phyloP scores from a whole-genome alignment of 2,888 invertebrate species.

The Monoplex corrugatus region DNA sequence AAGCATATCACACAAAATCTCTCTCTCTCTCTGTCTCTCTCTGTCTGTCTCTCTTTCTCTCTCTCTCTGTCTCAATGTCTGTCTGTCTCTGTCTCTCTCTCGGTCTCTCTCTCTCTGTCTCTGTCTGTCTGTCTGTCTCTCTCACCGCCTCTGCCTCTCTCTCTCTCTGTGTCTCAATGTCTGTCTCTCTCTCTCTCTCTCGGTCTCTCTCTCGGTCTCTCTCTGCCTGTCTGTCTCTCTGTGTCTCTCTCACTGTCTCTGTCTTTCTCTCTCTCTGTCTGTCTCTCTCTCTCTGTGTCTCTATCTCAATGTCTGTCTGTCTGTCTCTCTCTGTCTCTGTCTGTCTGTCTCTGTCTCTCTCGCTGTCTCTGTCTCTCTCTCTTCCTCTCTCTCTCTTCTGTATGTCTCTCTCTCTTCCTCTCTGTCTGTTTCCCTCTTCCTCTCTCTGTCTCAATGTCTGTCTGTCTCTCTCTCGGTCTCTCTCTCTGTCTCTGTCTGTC shows the following conservation, averaged over 20 bases:
- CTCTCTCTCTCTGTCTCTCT: no score
- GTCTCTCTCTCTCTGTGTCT: neutral
- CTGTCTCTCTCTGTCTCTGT: neutral
- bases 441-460: no score
- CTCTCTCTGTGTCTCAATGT: conserved; percentile 13
- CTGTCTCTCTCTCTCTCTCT: neutral
- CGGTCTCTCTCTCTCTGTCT: no score
- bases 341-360: neutral
- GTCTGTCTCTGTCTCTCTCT: no score
- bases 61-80: no score
- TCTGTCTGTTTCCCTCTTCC: neutral
- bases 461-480: no score
- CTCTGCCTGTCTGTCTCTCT: neutral
- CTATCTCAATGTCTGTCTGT: neutral
- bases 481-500: no score
- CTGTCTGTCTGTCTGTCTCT: conserved; percentile 14
- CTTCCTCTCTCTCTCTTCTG: neutral
- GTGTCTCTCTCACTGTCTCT: neutral
- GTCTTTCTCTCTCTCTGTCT: neutral
- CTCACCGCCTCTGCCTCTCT: conserved; percentile 16
- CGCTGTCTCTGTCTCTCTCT: neutral
- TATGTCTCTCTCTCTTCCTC: neutral
- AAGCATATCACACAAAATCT: no score
- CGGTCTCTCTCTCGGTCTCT: neutral
- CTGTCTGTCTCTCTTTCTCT: no score